These are phyloP conservation scores for Garra rufa DNA, from an alignment of 2,113 vertebrate genomes.

Conservation along the genomic window DNA sequence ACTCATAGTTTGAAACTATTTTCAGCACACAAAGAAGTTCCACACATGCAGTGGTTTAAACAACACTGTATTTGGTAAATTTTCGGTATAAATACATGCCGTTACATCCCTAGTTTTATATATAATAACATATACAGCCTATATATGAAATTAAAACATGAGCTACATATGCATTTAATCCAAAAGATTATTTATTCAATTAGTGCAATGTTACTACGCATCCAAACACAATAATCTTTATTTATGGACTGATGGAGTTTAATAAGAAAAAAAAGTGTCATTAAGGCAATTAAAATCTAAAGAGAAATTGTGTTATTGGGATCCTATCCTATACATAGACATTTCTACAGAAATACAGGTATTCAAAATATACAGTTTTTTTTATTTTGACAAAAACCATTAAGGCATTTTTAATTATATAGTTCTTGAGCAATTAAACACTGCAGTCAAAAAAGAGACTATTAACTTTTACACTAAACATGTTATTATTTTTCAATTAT, in stretches of 20 bases:
- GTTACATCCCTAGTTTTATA: background rate
- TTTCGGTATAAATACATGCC: background rate
- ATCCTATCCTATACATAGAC: background rate
- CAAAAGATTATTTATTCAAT: background rate
- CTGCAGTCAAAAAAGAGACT: background rate
- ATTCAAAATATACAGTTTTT: background rate
- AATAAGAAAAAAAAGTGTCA: background rate
- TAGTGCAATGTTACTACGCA: constrained; percentile 16
- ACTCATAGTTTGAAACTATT: too few relatives aligned
- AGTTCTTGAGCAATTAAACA: background rate
- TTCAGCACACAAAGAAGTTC: background rate
- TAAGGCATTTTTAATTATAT: background rate
- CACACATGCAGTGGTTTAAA: background rate
- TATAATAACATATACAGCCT: background rate
- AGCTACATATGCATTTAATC: background rate
- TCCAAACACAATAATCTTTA: constrained; percentile 3
- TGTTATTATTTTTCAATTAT: background rate
- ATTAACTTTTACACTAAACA: background rate
- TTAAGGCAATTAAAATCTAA: background rate
- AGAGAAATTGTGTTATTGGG: background rate
- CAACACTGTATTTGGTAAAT: background rate
- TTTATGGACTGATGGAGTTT: background rate
- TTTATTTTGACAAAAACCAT: background rate
- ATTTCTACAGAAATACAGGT: background rate
- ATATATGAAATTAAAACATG: background rate